Conservation (phyloP, 2,888 invertebrate species). For the Amphipoea lucens region DNA sequence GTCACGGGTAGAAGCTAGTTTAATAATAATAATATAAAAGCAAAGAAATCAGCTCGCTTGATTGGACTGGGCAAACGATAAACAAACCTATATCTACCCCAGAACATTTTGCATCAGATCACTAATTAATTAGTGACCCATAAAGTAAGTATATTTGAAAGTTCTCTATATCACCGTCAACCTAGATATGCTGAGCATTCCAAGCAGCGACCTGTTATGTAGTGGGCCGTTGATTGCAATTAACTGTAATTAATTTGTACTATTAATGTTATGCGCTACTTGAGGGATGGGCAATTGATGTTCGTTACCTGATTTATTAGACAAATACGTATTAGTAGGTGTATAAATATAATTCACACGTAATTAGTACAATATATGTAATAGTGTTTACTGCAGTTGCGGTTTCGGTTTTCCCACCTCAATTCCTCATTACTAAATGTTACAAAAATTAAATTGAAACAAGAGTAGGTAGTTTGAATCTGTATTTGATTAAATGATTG, state of each 20-base stretch:
- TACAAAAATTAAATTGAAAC: background rate
- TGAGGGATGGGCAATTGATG: constrained; percentile 28
- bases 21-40: too few relatives aligned
- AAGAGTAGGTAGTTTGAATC: background rate
- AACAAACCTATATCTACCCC: background rate
- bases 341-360: background rate
- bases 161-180: background rate
- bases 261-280: constrained; percentile 37
- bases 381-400: background rate
- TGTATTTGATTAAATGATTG: background rate
- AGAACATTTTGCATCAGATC: background rate
- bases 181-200: background rate
- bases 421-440: background rate
- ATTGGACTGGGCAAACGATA: background rate
- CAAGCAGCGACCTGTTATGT: constrained; percentile 17
- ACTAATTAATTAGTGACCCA: background rate
- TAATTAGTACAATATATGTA: background rate
- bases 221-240: constrained; percentile 39
- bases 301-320: constrained; percentile 27
- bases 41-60: background rate
- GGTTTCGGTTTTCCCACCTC: background rate
- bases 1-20: background rate
- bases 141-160: background rate
- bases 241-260: constrained; percentile 53
- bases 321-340: constrained; percentile 1